A percentile compares a stretch with the other conserved stretches of the same genome.
Evolutionary conservation across 1,140 invertebrate genomes (phyloP).

Genomic region (Oedothorax gibbosus): DNA sequence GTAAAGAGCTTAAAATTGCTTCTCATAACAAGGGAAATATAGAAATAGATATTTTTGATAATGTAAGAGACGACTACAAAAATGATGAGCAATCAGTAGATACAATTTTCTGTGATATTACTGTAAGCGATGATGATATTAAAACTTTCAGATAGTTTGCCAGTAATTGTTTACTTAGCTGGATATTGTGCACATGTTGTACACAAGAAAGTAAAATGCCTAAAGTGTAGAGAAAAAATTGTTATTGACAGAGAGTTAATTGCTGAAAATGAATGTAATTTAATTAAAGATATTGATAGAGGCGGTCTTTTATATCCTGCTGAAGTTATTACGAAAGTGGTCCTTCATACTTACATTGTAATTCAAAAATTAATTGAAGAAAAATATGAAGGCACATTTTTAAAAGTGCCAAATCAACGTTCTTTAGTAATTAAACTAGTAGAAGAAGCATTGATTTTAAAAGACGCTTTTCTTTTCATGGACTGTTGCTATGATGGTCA

Average conservation of each 20-base stretch:
- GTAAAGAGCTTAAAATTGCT: background rate
- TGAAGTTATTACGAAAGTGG: no score
- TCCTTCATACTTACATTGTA: background rate
- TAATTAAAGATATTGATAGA: background rate
- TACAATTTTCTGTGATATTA: background rate
- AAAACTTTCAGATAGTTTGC: background rate
- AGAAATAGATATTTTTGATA: background rate
- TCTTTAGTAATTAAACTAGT: background rate
- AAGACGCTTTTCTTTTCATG: background rate
- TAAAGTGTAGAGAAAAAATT: background rate
- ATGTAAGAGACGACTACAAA: background rate
- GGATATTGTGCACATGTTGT: slow-evolving; percentile 15
- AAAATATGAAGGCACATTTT: background rate
- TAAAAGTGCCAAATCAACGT: background rate
- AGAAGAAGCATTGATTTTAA: background rate
- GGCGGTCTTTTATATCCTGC: no score
- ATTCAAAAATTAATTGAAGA: background rate
- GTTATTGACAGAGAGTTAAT: background rate
- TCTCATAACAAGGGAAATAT: background rate
- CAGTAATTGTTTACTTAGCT: background rate
- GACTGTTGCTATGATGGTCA: no score
- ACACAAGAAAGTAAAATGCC: background rate
- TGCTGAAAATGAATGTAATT: background rate
- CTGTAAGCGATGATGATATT: background rate
- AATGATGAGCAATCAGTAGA: background rate